Evolutionary conservation across 2,888 invertebrate genomes (phyloP), one percentile per base, ranked within the genome.

Genomic region (Chorisops tibialis): DNA sequence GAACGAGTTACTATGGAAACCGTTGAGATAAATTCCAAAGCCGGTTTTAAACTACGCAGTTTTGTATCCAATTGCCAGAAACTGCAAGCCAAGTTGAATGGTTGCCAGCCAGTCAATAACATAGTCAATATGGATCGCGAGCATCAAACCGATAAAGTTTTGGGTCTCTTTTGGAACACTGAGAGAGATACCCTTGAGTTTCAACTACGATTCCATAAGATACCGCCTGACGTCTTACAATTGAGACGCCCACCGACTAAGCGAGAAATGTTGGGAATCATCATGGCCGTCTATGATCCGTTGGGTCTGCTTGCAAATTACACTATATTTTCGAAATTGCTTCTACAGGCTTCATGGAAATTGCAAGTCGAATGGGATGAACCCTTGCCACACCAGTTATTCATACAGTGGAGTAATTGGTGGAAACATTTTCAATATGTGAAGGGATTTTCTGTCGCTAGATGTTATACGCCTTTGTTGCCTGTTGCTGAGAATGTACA

Each of bases 251-350:
- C 56, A 6, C 68, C 68, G 3, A 69, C 68, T 6, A 70, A 70
- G 43, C 60, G 69, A 7, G 63, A 69, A 39, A 18, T 68, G 7
- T 52, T 71, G 2, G 45, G 67, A 0, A 38, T 69, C 0, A 63
- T 69, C 2, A 71, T 71, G 70, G 69, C 70, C 0, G 24, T 71
- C 2, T 72, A 66, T 52, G 70, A 71, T 47, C 70, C 70, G 1
- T 54, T 67, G 4, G 71, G 70, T 2, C 49, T 71, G 1, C 56
- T 70, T 0, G 56, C 67, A 0, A 68, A 71, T 0, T 68, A 68
- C 16, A 64, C 68, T 0, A 48, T 67, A 1, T 56, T 52, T 21
- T 52, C 50, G 0, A 63, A 63, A 24, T 39, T 64, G n/a, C 38
- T 62, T 12, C 21, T 63, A 4, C 59, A 64, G 41, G 39, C 52